Evolutionary conservation across 2,113 vertebrate species (phyloP).

Genomic region (Saguinus midas): DNA sequence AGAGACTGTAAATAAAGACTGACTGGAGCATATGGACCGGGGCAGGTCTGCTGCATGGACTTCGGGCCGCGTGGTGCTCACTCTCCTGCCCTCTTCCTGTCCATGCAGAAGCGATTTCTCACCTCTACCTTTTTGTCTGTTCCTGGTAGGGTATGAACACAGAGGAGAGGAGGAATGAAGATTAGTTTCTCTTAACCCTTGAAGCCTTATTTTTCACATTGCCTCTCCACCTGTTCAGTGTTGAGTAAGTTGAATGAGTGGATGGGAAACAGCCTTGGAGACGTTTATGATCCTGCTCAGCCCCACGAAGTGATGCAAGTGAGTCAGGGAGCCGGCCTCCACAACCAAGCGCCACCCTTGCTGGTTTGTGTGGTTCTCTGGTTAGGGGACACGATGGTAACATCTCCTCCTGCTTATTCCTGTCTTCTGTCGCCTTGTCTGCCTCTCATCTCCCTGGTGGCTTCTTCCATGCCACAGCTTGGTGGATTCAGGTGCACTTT

Average conservation of each 20-base stretch:
- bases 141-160: background rate
- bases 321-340: background rate
- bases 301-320: background rate
- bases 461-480: background rate
- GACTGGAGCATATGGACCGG: rapidly evolving
- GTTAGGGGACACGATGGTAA: background rate
- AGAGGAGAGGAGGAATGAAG: background rate
- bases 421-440: background rate
- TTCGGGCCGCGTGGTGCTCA: background rate
- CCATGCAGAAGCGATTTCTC: background rate
- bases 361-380: background rate
- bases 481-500: too few relatives aligned
- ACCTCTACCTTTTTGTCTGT: background rate
- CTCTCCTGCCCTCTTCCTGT: background rate
- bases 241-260: too few relatives aligned
- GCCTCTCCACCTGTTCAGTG: background rate
- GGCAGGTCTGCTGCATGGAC: rapidly evolving
- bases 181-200: background rate
- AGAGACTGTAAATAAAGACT: background rate
- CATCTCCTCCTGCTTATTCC: background rate
- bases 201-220: background rate
- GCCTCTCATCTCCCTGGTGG: background rate
- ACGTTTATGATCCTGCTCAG: too few relatives aligned
- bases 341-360: background rate
- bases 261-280: background rate